phyloP scores from a whole-genome alignment of 2,797 vertebrate species.

The Pseudochirops corinnae region DNA sequence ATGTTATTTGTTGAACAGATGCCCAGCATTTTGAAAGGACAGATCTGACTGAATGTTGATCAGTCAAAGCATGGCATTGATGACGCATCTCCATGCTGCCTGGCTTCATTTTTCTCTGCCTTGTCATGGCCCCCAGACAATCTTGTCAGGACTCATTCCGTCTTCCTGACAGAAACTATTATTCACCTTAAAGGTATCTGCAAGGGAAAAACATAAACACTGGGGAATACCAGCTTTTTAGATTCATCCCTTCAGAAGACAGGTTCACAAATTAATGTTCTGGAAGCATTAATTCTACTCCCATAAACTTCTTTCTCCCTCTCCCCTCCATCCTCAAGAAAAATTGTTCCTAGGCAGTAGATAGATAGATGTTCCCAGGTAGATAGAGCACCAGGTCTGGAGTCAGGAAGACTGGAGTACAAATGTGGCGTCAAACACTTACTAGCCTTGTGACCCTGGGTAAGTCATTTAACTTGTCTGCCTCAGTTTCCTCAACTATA shows the following conservation, averaged over 20 bases:
- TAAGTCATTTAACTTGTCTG: neutral
- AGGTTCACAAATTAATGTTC: neutral
- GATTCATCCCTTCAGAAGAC: slow-evolving; percentile 15
- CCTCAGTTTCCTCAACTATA: neutral
- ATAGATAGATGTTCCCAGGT: too few relatives aligned
- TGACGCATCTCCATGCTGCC: slow-evolving; percentile 58
- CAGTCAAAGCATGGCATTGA: slow-evolving; percentile 25
- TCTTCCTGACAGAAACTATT: slow-evolving; percentile 70
- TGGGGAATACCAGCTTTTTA: slow-evolving; percentile 22
- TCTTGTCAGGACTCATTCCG: slow-evolving; percentile 70
- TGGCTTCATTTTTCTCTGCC: slow-evolving; percentile 67
- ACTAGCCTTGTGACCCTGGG: too few relatives aligned
- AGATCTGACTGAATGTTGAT: slow-evolving; percentile 26
- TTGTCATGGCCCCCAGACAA: slow-evolving; percentile 53
- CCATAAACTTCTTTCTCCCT: slow-evolving; percentile 10
- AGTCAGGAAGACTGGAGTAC: neutral
- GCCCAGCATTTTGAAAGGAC: slow-evolving; percentile 34
- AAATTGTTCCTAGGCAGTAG: neutral
- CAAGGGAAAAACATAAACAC: slow-evolving; percentile 50
- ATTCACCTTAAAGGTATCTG: slow-evolving; percentile 52
- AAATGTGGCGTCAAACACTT: too few relatives aligned
- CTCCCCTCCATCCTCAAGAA: slow-evolving; percentile 24
- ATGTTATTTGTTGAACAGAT: slow-evolving; percentile 25
- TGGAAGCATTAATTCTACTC: neutral
- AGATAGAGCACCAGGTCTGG: neutral